phyloP scores from a whole-genome alignment of 2,797 vertebrate species.

The Sebastes flavidus region DNA sequence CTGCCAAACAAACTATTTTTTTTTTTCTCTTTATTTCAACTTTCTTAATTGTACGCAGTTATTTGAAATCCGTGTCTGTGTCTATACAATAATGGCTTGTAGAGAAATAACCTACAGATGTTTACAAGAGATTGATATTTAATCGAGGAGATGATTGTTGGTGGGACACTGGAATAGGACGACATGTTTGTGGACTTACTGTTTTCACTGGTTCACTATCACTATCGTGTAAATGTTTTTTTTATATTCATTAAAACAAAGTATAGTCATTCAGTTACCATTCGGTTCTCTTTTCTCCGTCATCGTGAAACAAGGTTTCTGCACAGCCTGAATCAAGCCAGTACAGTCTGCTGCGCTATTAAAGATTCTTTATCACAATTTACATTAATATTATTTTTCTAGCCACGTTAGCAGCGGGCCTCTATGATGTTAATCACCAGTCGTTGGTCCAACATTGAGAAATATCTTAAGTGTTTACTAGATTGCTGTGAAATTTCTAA shows the following conservation, averaged over 20 bases:
- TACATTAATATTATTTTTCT: neutral
- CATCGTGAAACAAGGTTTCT: neutral
- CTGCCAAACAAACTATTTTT: neutral
- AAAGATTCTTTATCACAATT: neutral
- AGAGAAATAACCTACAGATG: conserved; percentile 34
- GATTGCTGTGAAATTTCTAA: neutral
- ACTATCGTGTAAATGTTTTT: conserved; percentile 58
- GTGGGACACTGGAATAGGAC: conserved; percentile 51
- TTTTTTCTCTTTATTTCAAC: conserved; percentile 11
- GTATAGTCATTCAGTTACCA: conserved; percentile 19
- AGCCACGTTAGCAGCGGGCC: neutral
- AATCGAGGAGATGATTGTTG: conserved; percentile 43
- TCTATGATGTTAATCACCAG: neutral
- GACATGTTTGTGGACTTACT: conserved; percentile 45
- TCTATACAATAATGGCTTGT: conserved; percentile 23
- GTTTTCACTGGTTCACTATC: conserved; percentile 53
- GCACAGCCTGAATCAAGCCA: neutral
- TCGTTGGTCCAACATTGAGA: neutral
- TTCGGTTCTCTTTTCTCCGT: neutral
- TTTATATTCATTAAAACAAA: conserved; percentile 73
- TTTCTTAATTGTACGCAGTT: conserved; percentile 20
- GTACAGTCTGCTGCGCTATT: neutral
- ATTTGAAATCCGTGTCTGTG: conserved; percentile 25
- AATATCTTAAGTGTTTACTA: neutral
- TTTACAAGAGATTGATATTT: conserved; percentile 61